A percentile compares a stretch with the other conserved stretches of the same genome.
phyloP scores from a whole-genome alignment of 2,113 vertebrate genomes.

The Anseranas semipalmata region DNA sequence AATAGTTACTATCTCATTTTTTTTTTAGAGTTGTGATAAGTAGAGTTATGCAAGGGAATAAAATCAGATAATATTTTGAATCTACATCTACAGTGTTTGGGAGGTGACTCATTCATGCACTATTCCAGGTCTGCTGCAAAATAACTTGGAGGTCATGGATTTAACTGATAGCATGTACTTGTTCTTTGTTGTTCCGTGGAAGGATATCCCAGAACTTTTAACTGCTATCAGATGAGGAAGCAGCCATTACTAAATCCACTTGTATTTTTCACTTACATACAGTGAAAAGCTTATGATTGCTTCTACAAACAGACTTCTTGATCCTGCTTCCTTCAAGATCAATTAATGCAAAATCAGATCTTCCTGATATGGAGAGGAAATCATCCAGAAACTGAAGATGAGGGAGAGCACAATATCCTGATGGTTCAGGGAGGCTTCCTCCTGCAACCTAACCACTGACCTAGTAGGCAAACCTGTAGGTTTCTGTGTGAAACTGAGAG shows the following conservation, averaged over 20 bases:
- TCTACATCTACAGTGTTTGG: neutral
- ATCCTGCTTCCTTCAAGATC: neutral
- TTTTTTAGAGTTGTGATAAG: conserved; percentile 50
- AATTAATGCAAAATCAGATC: neutral
- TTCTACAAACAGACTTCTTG: neutral
- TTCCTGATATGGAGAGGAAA: neutral
- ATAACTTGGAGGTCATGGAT: neutral
- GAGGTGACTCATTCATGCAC: neutral
- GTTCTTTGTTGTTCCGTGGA: neutral
- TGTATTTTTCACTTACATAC: neutral
- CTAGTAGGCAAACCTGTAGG: neutral
- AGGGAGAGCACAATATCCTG: neutral
- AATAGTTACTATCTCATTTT: conserved; percentile 37
- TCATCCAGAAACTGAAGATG: neutral
- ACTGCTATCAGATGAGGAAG: neutral
- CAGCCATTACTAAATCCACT: neutral
- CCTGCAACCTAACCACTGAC: neutral
- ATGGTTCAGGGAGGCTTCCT: neutral
- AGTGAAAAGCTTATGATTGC: neutral
- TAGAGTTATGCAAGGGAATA: conserved; percentile 32
- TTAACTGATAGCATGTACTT: neutral
- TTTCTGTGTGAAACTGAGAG: neutral
- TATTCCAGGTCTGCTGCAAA: neutral
- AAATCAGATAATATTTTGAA: conserved; percentile 20
- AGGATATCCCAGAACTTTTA: neutral